Conservation (phyloP, 2,888 invertebrate species). For the Epirrhoe tristata region DNA sequence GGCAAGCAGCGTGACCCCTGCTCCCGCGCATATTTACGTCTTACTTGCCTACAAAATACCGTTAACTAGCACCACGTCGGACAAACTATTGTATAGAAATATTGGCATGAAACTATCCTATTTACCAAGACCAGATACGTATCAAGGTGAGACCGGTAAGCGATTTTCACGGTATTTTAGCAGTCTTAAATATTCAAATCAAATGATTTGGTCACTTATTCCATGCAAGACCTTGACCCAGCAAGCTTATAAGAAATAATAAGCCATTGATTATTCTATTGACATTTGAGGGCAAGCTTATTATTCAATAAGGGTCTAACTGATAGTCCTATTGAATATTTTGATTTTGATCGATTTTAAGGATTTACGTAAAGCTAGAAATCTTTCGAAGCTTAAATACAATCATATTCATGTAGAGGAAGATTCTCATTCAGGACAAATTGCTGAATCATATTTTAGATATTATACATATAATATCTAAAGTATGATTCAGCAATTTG, state of each 20-base stretch:
- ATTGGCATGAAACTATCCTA: conserved; percentile 79
- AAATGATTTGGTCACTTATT: background rate
- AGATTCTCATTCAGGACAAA: too few species aligned
- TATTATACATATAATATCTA: background rate
- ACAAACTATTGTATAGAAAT: conserved; percentile 81
- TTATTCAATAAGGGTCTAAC: conserved; percentile 5
- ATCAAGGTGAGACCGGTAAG: conserved; percentile 4
- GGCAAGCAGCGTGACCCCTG: conserved; percentile 58
- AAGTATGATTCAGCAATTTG: conserved; percentile 10
- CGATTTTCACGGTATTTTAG: background rate
- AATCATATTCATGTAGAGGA: too few species aligned
- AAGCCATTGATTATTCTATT: conserved; percentile 10
- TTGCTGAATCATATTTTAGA: background rate
- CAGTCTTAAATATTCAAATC: background rate
- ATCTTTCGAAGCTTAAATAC: too few species aligned
- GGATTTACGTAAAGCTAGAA: background rate
- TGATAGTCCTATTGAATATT: background rate
- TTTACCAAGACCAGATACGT: conserved; percentile 58
- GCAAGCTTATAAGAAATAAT: conserved; percentile 4
- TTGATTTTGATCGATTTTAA: background rate
- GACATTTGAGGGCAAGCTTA: conserved; percentile 7
- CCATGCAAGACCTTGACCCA: background rate
- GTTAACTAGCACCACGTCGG: conserved; percentile 67
- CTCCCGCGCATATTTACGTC: conserved; percentile 68
- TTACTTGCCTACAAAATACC: conserved; percentile 52